A percentile compares a stretch with the other conserved stretches of the same genome.
Evolutionary conservation across 2,888 invertebrate genomes (phyloP).

Genomic region (Andricus quercusramuli): DNA sequence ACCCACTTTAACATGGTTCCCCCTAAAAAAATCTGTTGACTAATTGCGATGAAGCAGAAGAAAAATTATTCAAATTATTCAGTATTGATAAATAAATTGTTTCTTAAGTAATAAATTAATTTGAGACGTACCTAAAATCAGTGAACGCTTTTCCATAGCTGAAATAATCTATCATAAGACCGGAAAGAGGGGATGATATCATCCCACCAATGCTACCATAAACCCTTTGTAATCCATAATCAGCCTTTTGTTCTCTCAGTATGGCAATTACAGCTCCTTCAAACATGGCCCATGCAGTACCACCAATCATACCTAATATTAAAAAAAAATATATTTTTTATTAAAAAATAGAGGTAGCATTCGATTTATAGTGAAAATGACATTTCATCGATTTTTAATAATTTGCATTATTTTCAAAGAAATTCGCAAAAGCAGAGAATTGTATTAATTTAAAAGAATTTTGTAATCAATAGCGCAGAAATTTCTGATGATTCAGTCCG

Average conservation of each 20-base stretch:
- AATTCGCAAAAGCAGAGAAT: too few relatives aligned
- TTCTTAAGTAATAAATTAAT: conserved; percentile 6
- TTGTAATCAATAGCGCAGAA: too few relatives aligned
- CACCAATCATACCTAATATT: conserved; percentile 84
- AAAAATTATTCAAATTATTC: not conserved
- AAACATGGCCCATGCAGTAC: conserved; percentile 89
- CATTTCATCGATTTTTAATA: not conserved
- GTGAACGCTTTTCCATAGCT: conserved; percentile 85
- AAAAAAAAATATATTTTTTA: not conserved
- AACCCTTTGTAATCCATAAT: conserved; percentile 88
- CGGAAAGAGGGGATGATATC: conserved; percentile 89
- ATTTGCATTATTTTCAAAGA: not conserved
- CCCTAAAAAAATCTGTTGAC: too few relatives aligned
- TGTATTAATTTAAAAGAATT: too few relatives aligned
- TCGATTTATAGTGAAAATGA: too few relatives aligned
- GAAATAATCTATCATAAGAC: conserved; percentile 87
- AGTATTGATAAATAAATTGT: not conserved
- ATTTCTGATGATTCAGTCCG: too few relatives aligned
- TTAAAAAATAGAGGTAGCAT: not conserved
- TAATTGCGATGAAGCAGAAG: too few relatives aligned
- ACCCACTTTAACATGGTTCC: too few relatives aligned
- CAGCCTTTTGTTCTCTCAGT: conserved; percentile 86
- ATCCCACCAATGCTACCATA: conserved; percentile 89
- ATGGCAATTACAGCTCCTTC: conserved; percentile 90
- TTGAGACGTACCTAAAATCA: conserved; percentile 83